Base-by-base conservation (phyloP, 2,113 vertebrate species). In the Sciurus niger region DNA sequence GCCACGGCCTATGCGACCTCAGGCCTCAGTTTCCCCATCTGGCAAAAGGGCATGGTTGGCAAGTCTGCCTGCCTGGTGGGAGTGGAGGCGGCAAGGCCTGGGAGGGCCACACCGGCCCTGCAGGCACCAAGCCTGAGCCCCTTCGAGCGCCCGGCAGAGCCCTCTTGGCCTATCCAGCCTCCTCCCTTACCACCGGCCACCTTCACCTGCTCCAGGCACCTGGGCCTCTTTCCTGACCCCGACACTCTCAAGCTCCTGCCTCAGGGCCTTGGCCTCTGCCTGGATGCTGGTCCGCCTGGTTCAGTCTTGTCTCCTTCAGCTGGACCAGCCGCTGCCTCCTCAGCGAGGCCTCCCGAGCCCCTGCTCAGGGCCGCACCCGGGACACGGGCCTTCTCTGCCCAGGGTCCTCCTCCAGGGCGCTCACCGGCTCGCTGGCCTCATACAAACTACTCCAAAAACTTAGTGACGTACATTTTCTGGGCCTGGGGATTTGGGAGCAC, bases 11-110 rank as follows among this genome's bases (percentile, higher is more conserved):
- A 48, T 79, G 0, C 11, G 51, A 12, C 51, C 51, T 13, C 51
- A 51, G 95, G 46, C 51, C 82, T 96, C 34, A 25, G 80, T 90
- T 73, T 90, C 67, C 84, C 92, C 85, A n/a, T 78, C 63, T 51
- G 0, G 4, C 37, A 68, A 87, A 60, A 40, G 28, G 67, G 43
- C 22, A 14, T 0, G 22, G 84, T 63, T 32, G 34, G 1, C 2
- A 53, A 3, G 25, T 30, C 55, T 24, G 14, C 46, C 34, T 8
- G 30, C n/a, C 46, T 25, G 48, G n/a, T 12, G 13, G 12, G 60
- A n/a, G 46, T 6, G 51, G 17, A 24, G 58, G 74, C 6, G 28
- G 46, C 24, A 9, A 30, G 11, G 6, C 2, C 16, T 6, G 40
- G 48, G 17, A 63, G 58, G 40, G 25, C 34, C 9, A 0, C 2